Evolutionary conservation across 2,797 vertebrate genomes (phyloP).

Genomic region (Gila robusta): DNA sequence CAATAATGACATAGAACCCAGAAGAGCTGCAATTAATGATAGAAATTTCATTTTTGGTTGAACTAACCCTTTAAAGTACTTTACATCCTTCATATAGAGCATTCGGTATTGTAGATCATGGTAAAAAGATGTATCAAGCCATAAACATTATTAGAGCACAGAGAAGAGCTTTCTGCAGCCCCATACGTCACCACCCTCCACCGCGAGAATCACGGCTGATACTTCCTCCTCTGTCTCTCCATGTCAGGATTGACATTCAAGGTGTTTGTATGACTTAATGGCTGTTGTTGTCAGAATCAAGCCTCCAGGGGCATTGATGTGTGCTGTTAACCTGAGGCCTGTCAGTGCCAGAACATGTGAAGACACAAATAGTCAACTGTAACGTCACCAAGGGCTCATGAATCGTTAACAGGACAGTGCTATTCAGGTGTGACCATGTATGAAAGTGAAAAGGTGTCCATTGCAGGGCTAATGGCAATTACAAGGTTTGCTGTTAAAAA

Average conservation of each 20-base stretch:
- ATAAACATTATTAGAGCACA: background rate
- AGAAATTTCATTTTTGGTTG: no score
- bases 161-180: constrained; percentile 57
- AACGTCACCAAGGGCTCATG: background rate
- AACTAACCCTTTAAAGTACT: background rate
- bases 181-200: constrained; percentile 59
- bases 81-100: constrained; percentile 59
- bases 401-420: constrained; percentile 14
- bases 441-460: constrained; percentile 11
- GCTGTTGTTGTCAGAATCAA: constrained; percentile 69
- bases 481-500: constrained; percentile 11
- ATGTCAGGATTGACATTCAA: constrained; percentile 82
- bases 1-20: no score
- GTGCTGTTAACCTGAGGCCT: constrained; percentile 32
- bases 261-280: constrained; percentile 85
- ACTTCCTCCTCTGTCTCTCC: constrained; percentile 71
- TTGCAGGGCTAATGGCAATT: background rate
- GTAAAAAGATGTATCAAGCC: background rate
- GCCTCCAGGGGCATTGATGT: constrained; percentile 4
- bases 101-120: background rate
- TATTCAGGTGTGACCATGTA: background rate
- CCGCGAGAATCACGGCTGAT: constrained; percentile 59
- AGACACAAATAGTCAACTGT: background rate
- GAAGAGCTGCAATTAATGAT: no score
- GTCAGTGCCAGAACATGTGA: background rate